These are phyloP conservation scores for Caenorhabditis uteleia DNA, from an alignment of 2,888 invertebrate genomes.

Conservation along the genomic window DNA sequence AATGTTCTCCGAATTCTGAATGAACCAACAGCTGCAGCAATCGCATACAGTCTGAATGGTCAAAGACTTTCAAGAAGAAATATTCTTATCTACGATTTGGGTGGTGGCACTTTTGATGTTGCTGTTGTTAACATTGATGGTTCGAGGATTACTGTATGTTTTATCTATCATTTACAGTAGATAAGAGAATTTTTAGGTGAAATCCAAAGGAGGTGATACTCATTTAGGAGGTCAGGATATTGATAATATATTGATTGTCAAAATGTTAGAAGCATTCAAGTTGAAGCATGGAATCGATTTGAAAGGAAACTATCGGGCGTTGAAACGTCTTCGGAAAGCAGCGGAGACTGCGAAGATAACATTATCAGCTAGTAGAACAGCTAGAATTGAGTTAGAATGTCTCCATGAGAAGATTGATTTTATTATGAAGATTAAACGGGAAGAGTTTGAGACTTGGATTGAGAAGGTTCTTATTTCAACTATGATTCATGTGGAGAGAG, in stretches of 20 bases:
- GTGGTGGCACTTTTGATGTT: slow-evolving; percentile 41
- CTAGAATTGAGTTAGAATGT: slow-evolving; percentile 76
- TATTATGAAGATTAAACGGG: slow-evolving; percentile 90
- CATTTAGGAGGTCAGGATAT: slow-evolving; percentile 43
- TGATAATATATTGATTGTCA: slow-evolving; percentile 34
- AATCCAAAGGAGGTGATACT: slow-evolving; percentile 36
- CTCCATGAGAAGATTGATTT: slow-evolving; percentile 93
- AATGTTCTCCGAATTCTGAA: slow-evolving; percentile 34
- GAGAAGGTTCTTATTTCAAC: slow-evolving; percentile 29
- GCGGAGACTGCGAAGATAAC: slow-evolving; percentile 78
- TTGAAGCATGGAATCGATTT: slow-evolving; percentile 78
- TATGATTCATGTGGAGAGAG: slow-evolving; percentile 32
- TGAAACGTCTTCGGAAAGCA: slow-evolving; percentile 87
- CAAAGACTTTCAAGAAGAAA: slow-evolving; percentile 29
- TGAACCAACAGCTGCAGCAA: slow-evolving; percentile 37
- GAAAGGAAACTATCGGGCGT: slow-evolving; percentile 83
- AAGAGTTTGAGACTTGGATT: slow-evolving; percentile 83
- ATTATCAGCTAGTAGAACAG: slow-evolving; percentile 72
- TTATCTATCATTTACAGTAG: no score
- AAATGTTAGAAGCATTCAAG: slow-evolving; percentile 26
- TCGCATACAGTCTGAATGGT: slow-evolving; percentile 32
- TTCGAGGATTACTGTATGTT: slow-evolving; percentile 25
- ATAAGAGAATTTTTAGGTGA: slow-evolving; percentile 10
- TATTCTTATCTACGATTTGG: slow-evolving; percentile 34
- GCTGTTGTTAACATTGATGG: slow-evolving; percentile 41